Evolutionary conservation across 2,113 vertebrate genomes (phyloP).

Genomic region (Buteo buteo): DNA sequence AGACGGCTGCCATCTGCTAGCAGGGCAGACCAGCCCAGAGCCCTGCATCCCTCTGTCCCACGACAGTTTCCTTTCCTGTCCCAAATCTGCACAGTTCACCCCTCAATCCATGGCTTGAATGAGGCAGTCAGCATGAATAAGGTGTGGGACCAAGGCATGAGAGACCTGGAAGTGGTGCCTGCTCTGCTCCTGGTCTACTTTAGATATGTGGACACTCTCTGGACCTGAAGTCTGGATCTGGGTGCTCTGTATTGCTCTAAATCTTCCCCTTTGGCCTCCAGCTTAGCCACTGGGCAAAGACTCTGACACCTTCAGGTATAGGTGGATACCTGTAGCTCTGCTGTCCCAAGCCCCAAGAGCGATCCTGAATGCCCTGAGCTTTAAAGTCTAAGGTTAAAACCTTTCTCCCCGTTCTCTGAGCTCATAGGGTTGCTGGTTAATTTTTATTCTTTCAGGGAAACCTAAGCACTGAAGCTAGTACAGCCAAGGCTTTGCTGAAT

Average conservation of each 20-base stretch:
- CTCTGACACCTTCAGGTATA: not conserved
- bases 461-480: not conserved
- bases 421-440: not conserved
- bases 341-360: not conserved
- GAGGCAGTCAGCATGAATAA: not conserved
- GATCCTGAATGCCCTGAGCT: not conserved
- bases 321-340: not conserved
- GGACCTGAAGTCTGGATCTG: not conserved
- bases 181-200: not conserved
- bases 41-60: not conserved
- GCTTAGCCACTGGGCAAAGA: not conserved
- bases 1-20: not conserved
- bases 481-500: not conserved
- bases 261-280: not conserved
- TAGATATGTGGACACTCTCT: not conserved
- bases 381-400: not conserved
- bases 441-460: not conserved
- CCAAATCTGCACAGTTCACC: not conserved
- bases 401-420: not conserved
- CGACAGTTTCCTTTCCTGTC: not conserved
- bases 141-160: not conserved
- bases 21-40: not conserved
- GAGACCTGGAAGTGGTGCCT: not conserved
- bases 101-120: not conserved
- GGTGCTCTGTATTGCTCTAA: not conserved